Base-by-base conservation (phyloP, 2,113 vertebrate species). In the Lanius collurio region DNA sequence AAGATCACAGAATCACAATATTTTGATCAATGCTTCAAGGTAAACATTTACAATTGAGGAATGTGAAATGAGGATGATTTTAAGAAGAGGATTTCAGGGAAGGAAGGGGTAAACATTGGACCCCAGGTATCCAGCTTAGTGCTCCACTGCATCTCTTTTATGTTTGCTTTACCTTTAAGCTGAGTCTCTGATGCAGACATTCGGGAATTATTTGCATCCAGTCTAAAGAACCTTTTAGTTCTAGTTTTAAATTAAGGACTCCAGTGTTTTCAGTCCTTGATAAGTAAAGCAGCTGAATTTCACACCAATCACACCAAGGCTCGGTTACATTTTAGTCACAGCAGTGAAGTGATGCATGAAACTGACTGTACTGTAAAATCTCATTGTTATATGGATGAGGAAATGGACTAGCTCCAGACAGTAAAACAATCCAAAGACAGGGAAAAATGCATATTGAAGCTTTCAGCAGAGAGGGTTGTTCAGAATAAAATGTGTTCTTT, bases 241-340 rank as follows among this genome's bases (percentile, higher is more conserved):
- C 79, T 94, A 87, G 60, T 93, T 97, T 94, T 94, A 95, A 96
- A 91, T 76, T 82, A 93, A 95, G 82, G 39, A 75, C 82, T 76
- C 81, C 18, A 5, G 53, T 96, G 83, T 89, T 93, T 96, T 97
- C 87, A 85, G 24, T 89, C 28, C 75, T 91, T 50, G 74, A 76
- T 87, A 93, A 86, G 67, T 83, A 94, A 90, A 94, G 83, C 95
- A 75, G 78, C 81, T 91, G 96, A 86, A 95, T 93, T 93, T 96
- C 77, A 89, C 75, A 85, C 78, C 77, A 92, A 56, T 95, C 90
- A 87, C 67, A 75, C 65, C 30, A 65, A 94, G 84, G 53, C 90
- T 89, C 8, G 0, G 67, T 95, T 94, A 87, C 80, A 41, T 93
- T 95, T 96, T 80, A 89, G 94, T 95, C 94, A 93, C 91, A 81